A percentile compares a stretch with the other conserved stretches of the same genome.
These are phyloP conservation scores for Sinodicranocentrus sp. DNA, from an alignment of 2,888 invertebrate genomes.

Conservation along the genomic window DNA sequence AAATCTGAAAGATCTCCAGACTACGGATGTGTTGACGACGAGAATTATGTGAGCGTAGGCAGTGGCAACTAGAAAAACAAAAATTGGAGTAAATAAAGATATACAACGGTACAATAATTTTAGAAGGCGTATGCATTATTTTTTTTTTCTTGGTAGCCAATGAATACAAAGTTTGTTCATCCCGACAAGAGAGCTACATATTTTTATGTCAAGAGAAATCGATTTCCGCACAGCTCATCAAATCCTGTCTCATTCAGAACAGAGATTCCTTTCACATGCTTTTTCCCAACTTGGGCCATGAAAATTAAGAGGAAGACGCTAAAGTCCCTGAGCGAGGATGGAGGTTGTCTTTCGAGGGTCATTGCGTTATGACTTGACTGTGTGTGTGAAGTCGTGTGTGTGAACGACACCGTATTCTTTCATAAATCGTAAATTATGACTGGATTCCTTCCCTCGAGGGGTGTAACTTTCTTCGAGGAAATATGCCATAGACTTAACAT, in stretches of 20 bases:
- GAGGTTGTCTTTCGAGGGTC: neutral
- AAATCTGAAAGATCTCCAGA: too few species aligned
- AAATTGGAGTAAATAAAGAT: too few species aligned
- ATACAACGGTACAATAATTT: too few species aligned
- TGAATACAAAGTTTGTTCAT: neutral
- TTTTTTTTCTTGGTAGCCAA: neutral
- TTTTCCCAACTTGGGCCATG: conserved; percentile 19
- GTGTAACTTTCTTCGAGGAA: neutral
- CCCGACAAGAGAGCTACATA: neutral
- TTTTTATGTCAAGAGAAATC: conserved; percentile 12
- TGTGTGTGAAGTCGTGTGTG: conserved; percentile 11
- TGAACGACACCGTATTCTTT: conserved; percentile 23
- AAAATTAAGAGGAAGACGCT: conserved; percentile 41
- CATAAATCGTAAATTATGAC: conserved; percentile 48
- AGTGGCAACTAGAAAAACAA: too few species aligned
- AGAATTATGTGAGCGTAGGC: too few species aligned
- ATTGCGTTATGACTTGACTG: conserved; percentile 16
- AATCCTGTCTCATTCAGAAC: conserved; percentile 3
- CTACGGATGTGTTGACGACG: too few species aligned
- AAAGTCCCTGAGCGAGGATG: neutral
- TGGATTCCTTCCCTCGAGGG: neutral
- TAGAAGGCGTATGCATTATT: too few species aligned
- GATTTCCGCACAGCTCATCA: conserved; percentile 45
- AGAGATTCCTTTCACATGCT: neutral
- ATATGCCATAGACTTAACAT: neutral